A percentile compares a stretch with the other conserved stretches of the same genome.
Conservation (phyloP, 2,888 invertebrate genomes). For the Drosophila vallismaia region DNA sequence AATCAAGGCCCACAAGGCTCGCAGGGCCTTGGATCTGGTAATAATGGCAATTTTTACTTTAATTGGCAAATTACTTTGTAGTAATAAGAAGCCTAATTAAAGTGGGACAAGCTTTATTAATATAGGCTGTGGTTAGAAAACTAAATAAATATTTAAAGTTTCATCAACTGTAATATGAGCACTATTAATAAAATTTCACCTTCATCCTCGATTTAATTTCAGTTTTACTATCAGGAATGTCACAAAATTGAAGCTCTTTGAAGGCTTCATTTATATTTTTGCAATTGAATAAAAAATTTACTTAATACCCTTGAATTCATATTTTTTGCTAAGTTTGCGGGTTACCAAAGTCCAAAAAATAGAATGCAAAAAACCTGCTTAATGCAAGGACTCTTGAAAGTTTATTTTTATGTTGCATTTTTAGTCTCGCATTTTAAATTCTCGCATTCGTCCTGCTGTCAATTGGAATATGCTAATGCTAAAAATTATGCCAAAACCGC, state of each 20-base stretch:
- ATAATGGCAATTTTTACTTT: constrained; percentile 12
- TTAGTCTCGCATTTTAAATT: neutral
- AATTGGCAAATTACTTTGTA: constrained; percentile 15
- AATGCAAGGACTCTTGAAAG: neutral
- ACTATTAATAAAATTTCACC: no score
- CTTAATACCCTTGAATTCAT: no score
- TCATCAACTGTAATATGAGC: no score
- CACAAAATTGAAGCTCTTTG: no score
- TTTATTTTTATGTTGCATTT: neutral
- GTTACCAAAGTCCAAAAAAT: no score
- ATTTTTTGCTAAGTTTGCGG: no score
- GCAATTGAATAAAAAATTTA: no score
- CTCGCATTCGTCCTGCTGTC: constrained; percentile 22
- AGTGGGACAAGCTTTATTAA: neutral
- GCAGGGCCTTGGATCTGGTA: constrained; percentile 21
- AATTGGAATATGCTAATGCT: constrained; percentile 58
- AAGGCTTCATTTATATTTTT: no score
- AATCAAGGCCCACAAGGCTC: constrained; percentile 60
- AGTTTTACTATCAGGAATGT: no score
- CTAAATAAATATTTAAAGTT: no score
- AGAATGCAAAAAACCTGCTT: no score
- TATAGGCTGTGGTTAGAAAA: neutral
- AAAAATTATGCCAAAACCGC: constrained; percentile 52
- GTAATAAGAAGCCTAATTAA: constrained; percentile 8
- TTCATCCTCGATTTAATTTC: no score